A percentile compares a stretch with the other conserved stretches of the same genome.
These are phyloP conservation scores for Lepetodrilus schrolli DNA, from an alignment of 2,888 invertebrate species.

Conservation along the genomic window DNA sequence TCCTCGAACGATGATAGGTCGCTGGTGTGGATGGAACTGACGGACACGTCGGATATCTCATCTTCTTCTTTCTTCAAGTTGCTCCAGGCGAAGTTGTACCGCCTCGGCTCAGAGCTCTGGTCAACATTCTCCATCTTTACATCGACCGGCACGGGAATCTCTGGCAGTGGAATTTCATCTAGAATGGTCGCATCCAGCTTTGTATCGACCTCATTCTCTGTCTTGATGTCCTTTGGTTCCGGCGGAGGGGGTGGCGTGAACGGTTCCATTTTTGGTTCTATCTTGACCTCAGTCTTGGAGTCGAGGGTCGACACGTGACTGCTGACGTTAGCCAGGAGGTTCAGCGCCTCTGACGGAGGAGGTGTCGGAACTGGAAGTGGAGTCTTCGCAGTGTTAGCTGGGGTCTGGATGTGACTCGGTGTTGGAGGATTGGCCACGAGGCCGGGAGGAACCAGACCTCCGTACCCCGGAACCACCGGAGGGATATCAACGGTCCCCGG, in stretches of 20 bases:
- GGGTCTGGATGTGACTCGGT: neutral
- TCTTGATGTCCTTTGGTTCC: neutral
- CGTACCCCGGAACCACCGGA: neutral
- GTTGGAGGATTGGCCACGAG: neutral
- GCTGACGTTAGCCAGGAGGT: conserved; percentile 13
- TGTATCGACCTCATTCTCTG: neutral
- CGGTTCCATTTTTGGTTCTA: neutral
- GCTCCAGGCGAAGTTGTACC: conserved; percentile 72
- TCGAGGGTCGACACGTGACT: conserved; percentile 2
- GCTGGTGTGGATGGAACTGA: conserved; percentile 76
- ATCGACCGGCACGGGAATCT: neutral
- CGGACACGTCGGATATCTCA: conserved; percentile 67
- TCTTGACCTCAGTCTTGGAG: neutral
- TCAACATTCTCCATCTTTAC: conserved; percentile 27
- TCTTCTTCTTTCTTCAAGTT: conserved; percentile 48
- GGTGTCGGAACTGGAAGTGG: conserved; percentile 42
- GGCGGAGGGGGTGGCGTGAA: conserved; percentile 9
- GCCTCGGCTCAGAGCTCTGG: conserved; percentile 36
- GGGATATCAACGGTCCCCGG: conserved; percentile 36
- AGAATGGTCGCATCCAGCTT: neutral
- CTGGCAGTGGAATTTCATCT: conserved; percentile 42
- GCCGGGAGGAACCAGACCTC: no score
- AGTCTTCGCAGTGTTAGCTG: conserved; percentile 26
- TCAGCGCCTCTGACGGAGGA: conserved; percentile 36
- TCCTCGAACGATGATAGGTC: conserved; percentile 75